Conservation (phyloP, 2,888 invertebrate species). For the Cryptosula pallasiana region DNA sequence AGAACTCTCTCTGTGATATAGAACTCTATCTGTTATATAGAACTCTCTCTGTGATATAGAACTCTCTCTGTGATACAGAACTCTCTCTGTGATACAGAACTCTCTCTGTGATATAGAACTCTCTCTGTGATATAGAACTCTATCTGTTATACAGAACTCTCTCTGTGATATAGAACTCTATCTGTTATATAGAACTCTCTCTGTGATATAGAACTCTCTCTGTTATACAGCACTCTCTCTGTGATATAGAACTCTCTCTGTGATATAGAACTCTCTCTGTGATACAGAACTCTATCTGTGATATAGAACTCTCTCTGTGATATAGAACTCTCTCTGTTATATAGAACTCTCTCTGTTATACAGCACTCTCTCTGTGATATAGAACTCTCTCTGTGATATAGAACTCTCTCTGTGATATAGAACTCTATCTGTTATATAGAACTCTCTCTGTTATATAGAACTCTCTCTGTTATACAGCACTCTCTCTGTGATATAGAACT, state of each 20-base stretch:
- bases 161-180: not conserved
- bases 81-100: not conserved
- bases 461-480: no score
- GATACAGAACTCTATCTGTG: not conserved
- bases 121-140: not conserved
- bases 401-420: no score
- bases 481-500: no score
- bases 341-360: not conserved
- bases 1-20: not conserved
- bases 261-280: not conserved
- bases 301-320: not conserved
- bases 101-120: not conserved
- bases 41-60: not conserved
- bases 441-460: no score
- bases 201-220: not conserved
- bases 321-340: not conserved
- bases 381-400: not conserved
- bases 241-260: not conserved
- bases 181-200: not conserved
- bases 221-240: not conserved
- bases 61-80: not conserved
- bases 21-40: not conserved
- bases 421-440: no score
- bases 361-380: not conserved
- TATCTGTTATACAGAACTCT: not conserved